Conservation (phyloP, 2,113 vertebrate genomes). For the Eretmochelys imbricata region DNA sequence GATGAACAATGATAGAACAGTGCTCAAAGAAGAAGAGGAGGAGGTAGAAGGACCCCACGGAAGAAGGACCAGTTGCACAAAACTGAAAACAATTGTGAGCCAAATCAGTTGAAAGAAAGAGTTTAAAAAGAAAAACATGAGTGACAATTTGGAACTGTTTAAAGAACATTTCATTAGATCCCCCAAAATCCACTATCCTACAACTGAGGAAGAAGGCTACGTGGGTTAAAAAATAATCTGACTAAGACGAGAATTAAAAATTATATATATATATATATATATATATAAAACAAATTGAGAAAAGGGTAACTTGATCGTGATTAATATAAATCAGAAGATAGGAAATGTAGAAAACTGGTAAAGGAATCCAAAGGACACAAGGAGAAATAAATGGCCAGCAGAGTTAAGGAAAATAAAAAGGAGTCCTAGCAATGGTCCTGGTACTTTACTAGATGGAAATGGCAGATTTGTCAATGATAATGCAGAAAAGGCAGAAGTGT, state of each 20-base stretch:
- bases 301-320: fast-evolving
- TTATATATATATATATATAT: no score
- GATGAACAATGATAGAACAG: not conserved
- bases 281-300: not conserved
- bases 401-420: not conserved
- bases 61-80: not conserved
- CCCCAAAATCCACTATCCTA: not conserved
- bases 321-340: not conserved
- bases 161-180: not conserved
- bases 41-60: not conserved
- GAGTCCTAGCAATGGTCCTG: not conserved
- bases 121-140: not conserved
- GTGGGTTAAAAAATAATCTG: not conserved
- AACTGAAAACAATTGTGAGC: not conserved
- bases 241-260: fast-evolving
- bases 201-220: not conserved
- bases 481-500: not conserved
- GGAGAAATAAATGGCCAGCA: not conserved
- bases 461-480: not conserved
- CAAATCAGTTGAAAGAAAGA: not conserved
- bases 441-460: not conserved
- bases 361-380: not conserved
- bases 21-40: not conserved
- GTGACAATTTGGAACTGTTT: not conserved
- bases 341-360: not conserved